Conservation (phyloP, 2,113 vertebrate species). For the Indicator indicator region DNA sequence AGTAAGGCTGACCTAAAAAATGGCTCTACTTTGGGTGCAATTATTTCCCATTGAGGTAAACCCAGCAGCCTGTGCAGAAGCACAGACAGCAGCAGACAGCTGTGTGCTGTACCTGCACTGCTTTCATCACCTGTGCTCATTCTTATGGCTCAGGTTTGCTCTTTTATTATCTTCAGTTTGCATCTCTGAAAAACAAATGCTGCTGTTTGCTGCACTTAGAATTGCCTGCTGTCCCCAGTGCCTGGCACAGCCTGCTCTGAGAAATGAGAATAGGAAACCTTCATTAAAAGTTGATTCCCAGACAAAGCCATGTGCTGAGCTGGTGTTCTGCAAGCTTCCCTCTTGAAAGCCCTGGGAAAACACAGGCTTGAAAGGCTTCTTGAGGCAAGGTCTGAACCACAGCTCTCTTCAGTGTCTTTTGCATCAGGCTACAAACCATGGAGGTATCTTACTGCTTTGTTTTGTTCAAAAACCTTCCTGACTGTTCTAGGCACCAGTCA, state of each 20-base stretch:
- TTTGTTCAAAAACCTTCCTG: background rate
- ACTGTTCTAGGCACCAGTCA: fast-evolving
- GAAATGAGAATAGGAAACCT: background rate
- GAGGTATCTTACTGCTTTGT: background rate
- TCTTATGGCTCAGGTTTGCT: background rate
- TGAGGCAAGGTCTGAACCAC: background rate
- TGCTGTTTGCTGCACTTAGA: background rate
- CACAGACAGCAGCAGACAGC: fast-evolving
- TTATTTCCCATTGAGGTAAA: background rate
- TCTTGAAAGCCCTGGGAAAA: background rate
- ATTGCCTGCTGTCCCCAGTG: background rate
- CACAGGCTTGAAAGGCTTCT: background rate
- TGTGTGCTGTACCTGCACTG: background rate
- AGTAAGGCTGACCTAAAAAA: background rate
- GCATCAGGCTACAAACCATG: background rate
- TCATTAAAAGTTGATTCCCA: background rate
- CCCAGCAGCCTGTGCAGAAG: background rate
- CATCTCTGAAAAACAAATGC: background rate
- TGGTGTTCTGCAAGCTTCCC: background rate
- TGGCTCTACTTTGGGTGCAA: background rate
- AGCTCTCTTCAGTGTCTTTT: background rate
- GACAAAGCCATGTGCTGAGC: background rate
- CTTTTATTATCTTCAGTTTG: background rate
- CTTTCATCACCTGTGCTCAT: background rate
- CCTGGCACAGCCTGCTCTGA: background rate